Conservation (phyloP, 2,113 vertebrate species). For the Nannospalax galili region DNA sequence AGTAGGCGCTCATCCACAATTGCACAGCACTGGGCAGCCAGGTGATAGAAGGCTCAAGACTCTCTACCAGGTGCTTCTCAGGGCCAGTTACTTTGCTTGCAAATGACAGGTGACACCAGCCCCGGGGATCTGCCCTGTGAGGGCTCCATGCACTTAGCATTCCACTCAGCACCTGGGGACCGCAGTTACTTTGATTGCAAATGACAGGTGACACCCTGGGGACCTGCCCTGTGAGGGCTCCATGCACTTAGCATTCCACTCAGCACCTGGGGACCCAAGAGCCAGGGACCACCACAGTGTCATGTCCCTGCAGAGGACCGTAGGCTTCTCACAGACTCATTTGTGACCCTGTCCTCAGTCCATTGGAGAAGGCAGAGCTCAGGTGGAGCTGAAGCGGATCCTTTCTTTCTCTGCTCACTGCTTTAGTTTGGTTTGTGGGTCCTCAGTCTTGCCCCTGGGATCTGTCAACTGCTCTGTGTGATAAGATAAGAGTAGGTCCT, state of each 20-base stretch:
- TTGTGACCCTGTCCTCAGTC: not conserved
- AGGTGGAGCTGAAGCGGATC: too few relatives aligned
- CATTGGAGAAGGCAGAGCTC: too few relatives aligned
- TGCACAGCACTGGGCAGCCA: too few relatives aligned
- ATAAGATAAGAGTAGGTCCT: too few relatives aligned
- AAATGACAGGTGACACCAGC: not conserved
- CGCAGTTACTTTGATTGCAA: too few relatives aligned
- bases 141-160: rapidly evolving
- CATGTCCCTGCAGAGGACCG: too few relatives aligned
- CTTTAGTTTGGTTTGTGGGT: not conserved
- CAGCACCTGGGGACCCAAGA: not conserved
- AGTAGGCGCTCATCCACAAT: not conserved
- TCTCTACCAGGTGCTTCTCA: not conserved
- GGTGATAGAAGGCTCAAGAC: too few relatives aligned
- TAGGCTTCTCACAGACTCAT: not conserved
- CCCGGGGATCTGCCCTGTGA: rapidly evolving
- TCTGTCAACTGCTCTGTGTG: not conserved
- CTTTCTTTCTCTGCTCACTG: not conserved
- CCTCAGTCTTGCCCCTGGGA: not conserved
- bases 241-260: rapidly evolving
- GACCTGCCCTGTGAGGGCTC: not conserved
- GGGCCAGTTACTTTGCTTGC: not conserved
- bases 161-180: not conserved
- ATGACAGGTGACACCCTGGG: not conserved
- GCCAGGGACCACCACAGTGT: not conserved